Base-by-base conservation (phyloP, 2,888 invertebrate species). In the Omphaloscelis lunosa region DNA sequence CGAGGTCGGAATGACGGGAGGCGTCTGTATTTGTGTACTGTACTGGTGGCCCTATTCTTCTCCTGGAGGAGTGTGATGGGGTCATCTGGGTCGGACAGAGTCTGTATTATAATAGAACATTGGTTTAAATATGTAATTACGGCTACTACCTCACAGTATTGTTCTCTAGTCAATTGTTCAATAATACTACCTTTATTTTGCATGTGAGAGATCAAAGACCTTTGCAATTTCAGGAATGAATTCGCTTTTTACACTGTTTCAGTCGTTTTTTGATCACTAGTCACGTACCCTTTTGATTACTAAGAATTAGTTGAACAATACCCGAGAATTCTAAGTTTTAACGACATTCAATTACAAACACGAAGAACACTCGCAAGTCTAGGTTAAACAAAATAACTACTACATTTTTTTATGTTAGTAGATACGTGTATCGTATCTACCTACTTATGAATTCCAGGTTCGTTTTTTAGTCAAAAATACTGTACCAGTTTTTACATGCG, bases 301-400 rank as follows among this genome's bases (percentile, higher is more conserved):
- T 45, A 53, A 71, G 71, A 81, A 77, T 82, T 77, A 67, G 70
- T 67, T 29, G 51, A 51, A 68, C 79, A 29, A 2, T 62, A 34
- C 12, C 51, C 6, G 4, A 1, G 39, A 73, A 56, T 56, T 34
- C 9, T 7, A 53, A 53, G 63, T n/a, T 62, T 72, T 63, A 17
- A 17, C 15, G 0, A 15, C 15, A 45, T 75, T 41, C n/a, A 75
- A 82, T 66, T 59, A 58, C 72, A 65, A 79, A 70, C 20, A 79
- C 56, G 27, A 59, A 80, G 78, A 62, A 56, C 29, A 48, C 34
- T 69, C 11, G 20, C 61, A 63, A 56, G 39, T 41, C 39, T 56
- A 29, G 34, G 27, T 48, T n/a, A 34, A 45, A 72, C 17, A n/a
- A n/a, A n/a, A n/a, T n/a, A 63, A 45, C 7, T 29, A n/a, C 2